A percentile compares a stretch with the other conserved stretches of the same genome.
These are phyloP conservation scores for Novumbra hubbsi DNA, from an alignment of 2,797 vertebrate species.

Conservation along the genomic window DNA sequence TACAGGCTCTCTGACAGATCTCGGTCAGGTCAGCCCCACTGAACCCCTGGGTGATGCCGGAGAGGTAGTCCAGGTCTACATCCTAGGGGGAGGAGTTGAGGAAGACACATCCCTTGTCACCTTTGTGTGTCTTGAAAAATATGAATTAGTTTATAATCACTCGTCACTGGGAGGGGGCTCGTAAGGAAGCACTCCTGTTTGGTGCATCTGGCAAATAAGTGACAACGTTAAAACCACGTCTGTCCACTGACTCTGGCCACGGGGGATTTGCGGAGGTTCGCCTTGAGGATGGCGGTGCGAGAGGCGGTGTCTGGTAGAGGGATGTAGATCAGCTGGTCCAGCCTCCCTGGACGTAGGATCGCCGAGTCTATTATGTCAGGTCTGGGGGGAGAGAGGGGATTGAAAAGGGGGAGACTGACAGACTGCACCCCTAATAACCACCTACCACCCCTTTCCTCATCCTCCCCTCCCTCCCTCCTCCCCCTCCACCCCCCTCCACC, in stretches of 20 bases:
- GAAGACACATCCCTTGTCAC: too few species aligned
- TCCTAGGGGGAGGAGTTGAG: conserved; percentile 49
- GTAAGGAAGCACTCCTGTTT: too few species aligned
- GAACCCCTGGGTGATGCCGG: conserved; percentile 76
- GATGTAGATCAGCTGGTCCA: conserved; percentile 66
- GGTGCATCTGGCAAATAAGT: too few species aligned
- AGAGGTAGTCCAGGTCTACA: conserved; percentile 72
- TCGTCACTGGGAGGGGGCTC: too few species aligned
- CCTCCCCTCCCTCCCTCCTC: neutral
- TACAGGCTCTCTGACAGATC: conserved; percentile 79
- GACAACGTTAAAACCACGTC: neutral
- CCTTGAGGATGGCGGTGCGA: conserved; percentile 56
- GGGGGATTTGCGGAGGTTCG: conserved; percentile 64
- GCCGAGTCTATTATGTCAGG: conserved; percentile 65
- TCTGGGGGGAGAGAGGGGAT: conserved; percentile 27
- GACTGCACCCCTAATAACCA: neutral
- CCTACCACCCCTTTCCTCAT: neutral
- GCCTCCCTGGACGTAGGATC: conserved; percentile 59
- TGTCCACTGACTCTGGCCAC: conserved; percentile 45
- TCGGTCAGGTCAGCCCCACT: conserved; percentile 79
- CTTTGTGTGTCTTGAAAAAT: too few species aligned
- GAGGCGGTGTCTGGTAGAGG: conserved; percentile 60
- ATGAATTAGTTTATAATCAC: too few species aligned
- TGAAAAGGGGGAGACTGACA: neutral
- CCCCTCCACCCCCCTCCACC: conserved; percentile 27